These are phyloP conservation scores for Seira musarum DNA, from an alignment of 2,888 invertebrate species.

Conservation along the genomic window DNA sequence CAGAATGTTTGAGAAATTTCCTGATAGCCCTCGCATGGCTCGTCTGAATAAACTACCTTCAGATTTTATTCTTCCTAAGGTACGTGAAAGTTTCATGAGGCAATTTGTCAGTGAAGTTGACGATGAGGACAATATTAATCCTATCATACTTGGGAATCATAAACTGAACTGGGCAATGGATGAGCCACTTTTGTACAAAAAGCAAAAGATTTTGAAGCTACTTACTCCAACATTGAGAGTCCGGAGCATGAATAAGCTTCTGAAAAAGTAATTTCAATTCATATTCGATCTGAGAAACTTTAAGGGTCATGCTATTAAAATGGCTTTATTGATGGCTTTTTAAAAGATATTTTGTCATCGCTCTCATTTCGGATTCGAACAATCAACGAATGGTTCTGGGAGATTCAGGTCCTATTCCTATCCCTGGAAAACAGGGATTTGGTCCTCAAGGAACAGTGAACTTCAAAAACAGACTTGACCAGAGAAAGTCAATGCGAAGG, in stretches of 20 bases:
- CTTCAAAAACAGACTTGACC: conserved; percentile 68
- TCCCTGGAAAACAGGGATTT: conserved; percentile 84
- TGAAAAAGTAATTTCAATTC: conserved; percentile 72
- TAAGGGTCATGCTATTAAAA: too few relatives aligned
- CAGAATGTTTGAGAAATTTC: conserved; percentile 98
- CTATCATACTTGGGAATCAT: conserved; percentile 73
- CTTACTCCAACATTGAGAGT: conserved; percentile 88
- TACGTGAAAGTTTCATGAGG: conserved; percentile 94
- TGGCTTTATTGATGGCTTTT: not conserved
- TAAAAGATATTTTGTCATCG: conserved; percentile 67
- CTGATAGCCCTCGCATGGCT: conserved; percentile 99
- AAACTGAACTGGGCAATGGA: conserved; percentile 79
- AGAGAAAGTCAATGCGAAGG: conserved; percentile 86
- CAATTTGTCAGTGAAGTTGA: conserved; percentile 91
- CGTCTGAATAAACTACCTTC: conserved; percentile 94
- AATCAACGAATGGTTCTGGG: conserved; percentile 93
- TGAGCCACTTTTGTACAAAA: conserved; percentile 84
- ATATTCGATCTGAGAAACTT: too few relatives aligned
- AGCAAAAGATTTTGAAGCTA: conserved; percentile 87
- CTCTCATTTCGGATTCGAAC: conserved; percentile 81
- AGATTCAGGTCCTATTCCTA: conserved; percentile 93
- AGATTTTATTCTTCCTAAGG: conserved; percentile 89
- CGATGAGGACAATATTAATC: conserved; percentile 80
- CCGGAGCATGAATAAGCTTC: conserved; percentile 83
- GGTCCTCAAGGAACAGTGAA: conserved; percentile 88